Evolutionary conservation across 2,113 vertebrate genomes (phyloP), one percentile per base, ranked within the genome.

Genomic region (Oncorhynchus keta): DNA sequence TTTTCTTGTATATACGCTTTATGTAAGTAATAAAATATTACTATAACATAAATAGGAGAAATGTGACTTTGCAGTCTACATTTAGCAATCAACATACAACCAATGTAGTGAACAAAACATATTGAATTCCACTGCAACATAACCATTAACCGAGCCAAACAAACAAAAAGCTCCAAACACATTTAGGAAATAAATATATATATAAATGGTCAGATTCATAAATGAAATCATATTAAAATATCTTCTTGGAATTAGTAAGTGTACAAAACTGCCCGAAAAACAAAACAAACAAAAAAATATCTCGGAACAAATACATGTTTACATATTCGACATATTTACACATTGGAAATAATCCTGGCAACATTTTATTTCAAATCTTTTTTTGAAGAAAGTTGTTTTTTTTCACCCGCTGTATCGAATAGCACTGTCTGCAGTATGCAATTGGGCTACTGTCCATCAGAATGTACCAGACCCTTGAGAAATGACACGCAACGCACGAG

Each of bases 21-120:
- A 98, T 99, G 97, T 95, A 95, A 98, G 96, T 98, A 98, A 97
- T 99, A 98, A 98, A 98, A 99, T 98, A 98, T 97, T 96, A 98
- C 97, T 98, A 97, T 96, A 97, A 98, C 97, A 99, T 97, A 99
- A 98, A 98, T 98, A 98, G 95, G 96, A 97, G 95, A 96, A 97
- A 97, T 95, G 95, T 92, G 96, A 97, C 96, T 96, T 97, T 94
- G 94, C 95, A 96, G 95, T 96, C 95, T 96, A 97, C 96, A 96
- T 95, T 95, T 93, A 95, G 94, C 94, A 95, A 95, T 93, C 94
- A 95, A 95, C 94, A 95, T 95, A 96, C 95, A 95, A 96, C 95
- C 93, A 93, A 96, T 93, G 94, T 95, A 95, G 93, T 95, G 93
- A 95, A 93, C 87, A 92, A 94, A 93, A 92, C 88, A 93, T 93